phyloP scores from a whole-genome alignment of 2,797 vertebrate species.

The Hippopotamyrus pictus region DNA sequence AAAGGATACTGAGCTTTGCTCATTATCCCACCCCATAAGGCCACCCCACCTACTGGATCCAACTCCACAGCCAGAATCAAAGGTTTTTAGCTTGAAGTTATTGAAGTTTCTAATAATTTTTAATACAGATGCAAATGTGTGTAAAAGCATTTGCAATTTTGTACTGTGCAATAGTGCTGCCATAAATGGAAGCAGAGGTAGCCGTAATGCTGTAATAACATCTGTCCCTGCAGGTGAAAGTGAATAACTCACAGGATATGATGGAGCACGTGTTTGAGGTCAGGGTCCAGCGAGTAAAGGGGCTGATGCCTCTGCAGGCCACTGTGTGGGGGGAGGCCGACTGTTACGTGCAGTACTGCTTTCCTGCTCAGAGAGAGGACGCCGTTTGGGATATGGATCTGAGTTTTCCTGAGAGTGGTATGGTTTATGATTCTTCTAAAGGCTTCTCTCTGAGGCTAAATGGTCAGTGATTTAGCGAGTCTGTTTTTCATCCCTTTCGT shows the following conservation, averaged over 20 bases:
- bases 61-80: constrained; percentile 36
- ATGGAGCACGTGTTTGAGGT: constrained; percentile 84
- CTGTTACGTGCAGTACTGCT: constrained; percentile 87
- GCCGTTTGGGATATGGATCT: constrained; percentile 38
- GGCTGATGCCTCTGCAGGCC: constrained; percentile 79
- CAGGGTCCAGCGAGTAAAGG: constrained; percentile 71
- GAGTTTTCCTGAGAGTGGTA: constrained; percentile 62
- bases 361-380: constrained; percentile 68
- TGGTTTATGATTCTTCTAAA: constrained; percentile 27
- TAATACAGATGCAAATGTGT: background rate
- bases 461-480: background rate
- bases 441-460: background rate
- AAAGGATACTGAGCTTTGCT: constrained; percentile 61
- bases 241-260: constrained; percentile 37
- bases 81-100: constrained; percentile 37
- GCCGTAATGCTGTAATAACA: background rate
- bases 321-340: constrained; percentile 97
- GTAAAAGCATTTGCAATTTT: background rate
- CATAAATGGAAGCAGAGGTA: background rate
- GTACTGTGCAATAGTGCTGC: background rate
- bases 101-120: background rate
- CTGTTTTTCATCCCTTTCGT: background rate
- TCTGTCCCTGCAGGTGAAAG: constrained; percentile 40
- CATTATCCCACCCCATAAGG: constrained; percentile 39
- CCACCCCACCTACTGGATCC: constrained; percentile 75